Conservation (phyloP, 1,140 invertebrate species). For the Macrobrachium nipponense region DNA sequence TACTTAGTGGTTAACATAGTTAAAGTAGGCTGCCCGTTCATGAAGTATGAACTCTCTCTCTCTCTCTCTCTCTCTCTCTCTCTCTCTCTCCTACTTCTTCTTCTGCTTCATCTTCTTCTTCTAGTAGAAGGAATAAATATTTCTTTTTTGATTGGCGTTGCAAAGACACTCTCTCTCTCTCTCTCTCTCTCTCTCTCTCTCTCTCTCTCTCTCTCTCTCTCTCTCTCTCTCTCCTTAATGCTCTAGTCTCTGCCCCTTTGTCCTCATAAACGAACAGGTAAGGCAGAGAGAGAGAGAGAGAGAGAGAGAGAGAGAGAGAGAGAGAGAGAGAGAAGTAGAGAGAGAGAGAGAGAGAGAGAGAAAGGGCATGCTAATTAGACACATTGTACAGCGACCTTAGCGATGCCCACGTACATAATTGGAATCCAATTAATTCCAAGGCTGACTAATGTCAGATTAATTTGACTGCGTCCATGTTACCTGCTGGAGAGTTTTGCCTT, state of each 20-base stretch:
- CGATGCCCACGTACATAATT: no score
- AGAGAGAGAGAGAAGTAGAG: conserved; percentile 25
- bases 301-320: conserved; percentile 20
- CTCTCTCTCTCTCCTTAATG: neutral
- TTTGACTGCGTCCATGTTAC: no score
- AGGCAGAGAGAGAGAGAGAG: conserved; percentile 30
- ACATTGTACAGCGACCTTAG: no score
- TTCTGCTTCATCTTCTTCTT: neutral
- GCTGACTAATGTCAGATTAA: no score
- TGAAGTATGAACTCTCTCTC: neutral
- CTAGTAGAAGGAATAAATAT: no score
- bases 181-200: conserved; percentile 10
- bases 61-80: conserved; percentile 31
- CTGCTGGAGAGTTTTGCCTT: no score
- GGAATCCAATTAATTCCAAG: no score
- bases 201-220: conserved; percentile 35
- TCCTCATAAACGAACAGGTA: neutral
- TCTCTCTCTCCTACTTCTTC: neutral
- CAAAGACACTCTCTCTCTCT: neutral
- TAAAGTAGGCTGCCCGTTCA: no score
- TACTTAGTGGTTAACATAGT: no score
- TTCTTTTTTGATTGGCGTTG: neutral
- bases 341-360: conserved; percentile 19
- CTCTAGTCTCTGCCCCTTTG: neutral
- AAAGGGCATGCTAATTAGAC: neutral